Evolutionary conservation across 2,113 vertebrate genomes (phyloP).

Genomic region (Lophius piscatorius): DNA sequence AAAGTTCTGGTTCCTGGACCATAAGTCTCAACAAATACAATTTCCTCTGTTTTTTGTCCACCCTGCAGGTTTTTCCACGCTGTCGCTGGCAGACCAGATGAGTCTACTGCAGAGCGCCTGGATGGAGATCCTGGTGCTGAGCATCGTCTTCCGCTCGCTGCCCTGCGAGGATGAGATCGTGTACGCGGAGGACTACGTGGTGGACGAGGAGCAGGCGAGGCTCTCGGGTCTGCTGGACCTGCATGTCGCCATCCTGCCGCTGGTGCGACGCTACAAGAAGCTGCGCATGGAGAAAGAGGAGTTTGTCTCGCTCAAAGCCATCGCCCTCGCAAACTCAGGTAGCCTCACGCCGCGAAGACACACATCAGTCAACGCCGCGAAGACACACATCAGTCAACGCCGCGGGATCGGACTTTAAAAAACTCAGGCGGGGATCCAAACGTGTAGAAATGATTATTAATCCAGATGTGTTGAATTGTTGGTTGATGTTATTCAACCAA

Average conservation of each 20-base stretch:
- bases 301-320: slow-evolving; percentile 93
- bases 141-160: slow-evolving; percentile 91
- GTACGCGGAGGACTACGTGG: slow-evolving; percentile 92
- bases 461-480: too few relatives aligned
- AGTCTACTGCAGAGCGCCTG: slow-evolving; percentile 93
- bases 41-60: not conserved
- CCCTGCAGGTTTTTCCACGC: slow-evolving; percentile 86
- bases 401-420: too few relatives aligned
- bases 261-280: slow-evolving; percentile 91
- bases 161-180: slow-evolving; percentile 90
- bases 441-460: too few relatives aligned
- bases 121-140: slow-evolving; percentile 96
- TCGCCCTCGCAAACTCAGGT: slow-evolving; percentile 94
- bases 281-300: slow-evolving; percentile 94
- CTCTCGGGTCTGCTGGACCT: slow-evolving; percentile 88
- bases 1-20: slow-evolving; percentile 1
- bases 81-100: slow-evolving; percentile 96
- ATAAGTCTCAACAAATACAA: not conserved
- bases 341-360: too few relatives aligned
- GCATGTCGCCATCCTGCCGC: slow-evolving; percentile 88
- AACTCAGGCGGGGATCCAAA: too few relatives aligned
- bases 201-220: slow-evolving; percentile 91
- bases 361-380: too few relatives aligned
- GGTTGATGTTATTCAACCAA: too few relatives aligned
- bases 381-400: too few relatives aligned